Evolutionary conservation across 2,113 vertebrate genomes (phyloP).

Genomic region (Gobio gobio): DNA sequence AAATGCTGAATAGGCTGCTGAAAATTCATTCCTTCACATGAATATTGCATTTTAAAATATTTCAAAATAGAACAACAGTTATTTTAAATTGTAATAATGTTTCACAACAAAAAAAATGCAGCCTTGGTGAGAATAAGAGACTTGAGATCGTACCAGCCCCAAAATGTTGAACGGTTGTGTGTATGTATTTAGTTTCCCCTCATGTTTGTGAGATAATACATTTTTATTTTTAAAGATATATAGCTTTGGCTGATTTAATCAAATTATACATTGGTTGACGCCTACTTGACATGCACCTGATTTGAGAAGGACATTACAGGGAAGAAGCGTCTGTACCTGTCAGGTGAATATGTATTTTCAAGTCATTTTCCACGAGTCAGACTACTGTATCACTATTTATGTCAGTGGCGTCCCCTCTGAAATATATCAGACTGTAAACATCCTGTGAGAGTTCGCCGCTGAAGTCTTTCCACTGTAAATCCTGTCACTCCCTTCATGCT

Average conservation of each 20-base stretch:
- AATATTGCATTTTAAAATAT: background rate
- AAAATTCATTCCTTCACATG: background rate
- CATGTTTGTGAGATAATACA: background rate
- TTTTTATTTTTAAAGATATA: background rate
- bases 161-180: too few species aligned
- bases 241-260: background rate
- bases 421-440: slow-evolving; percentile 57
- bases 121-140: background rate
- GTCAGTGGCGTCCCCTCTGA: slow-evolving; percentile 32
- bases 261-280: background rate
- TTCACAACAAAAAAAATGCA: background rate
- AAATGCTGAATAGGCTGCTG: background rate
- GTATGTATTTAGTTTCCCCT: background rate
- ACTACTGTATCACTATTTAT: slow-evolving; percentile 42
- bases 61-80: background rate
- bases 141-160: background rate
- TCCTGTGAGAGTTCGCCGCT: slow-evolving; percentile 49
- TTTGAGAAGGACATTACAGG: background rate
- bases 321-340: slow-evolving; percentile 2
- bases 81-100: background rate
- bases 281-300: background rate
- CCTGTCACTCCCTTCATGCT: slow-evolving; percentile 42
- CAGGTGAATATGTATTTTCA: slow-evolving; percentile 11
- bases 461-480: slow-evolving; percentile 57
- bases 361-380: slow-evolving; percentile 19